Percentiles rank a stretch among this genome's conserved stretches.
Evolutionary conservation across 2,113 vertebrate species (phyloP).

Genomic region (Bujurquina vittata): DNA sequence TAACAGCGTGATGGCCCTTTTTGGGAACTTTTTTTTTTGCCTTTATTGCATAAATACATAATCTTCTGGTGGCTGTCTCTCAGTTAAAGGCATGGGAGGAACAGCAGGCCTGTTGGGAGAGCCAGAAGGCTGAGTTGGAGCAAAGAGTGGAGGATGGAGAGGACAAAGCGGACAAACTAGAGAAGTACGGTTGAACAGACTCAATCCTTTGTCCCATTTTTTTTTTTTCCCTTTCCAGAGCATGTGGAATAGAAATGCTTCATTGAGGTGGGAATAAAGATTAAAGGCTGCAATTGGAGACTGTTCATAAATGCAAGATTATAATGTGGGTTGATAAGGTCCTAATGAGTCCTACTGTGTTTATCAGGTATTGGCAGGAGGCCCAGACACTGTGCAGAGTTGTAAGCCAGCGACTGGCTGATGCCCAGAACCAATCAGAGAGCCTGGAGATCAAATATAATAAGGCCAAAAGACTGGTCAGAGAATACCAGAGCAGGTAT

Average conservation of each 20-base stretch:
- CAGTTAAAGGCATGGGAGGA: slow-evolving; percentile 83
- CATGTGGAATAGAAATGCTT: neutral
- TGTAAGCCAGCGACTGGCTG: slow-evolving; percentile 88
- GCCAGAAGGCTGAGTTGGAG: slow-evolving; percentile 81
- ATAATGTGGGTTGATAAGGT: neutral
- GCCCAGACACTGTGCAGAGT: slow-evolving; percentile 90
- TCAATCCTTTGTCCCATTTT: neutral
- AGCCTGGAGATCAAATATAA: slow-evolving; percentile 88
- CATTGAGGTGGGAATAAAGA: rapidly evolving
- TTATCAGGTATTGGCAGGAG: slow-evolving; percentile 87
- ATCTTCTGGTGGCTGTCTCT: neutral
- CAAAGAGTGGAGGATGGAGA: slow-evolving; percentile 85
- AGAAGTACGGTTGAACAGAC: slow-evolving; percentile 65
- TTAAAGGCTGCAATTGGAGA: neutral
- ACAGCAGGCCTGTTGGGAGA: slow-evolving; percentile 81
- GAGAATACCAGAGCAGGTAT: slow-evolving; percentile 90
- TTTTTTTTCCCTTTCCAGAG: neutral
- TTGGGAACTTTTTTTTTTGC: neutral
- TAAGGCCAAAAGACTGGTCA: slow-evolving; percentile 87
- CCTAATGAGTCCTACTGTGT: slow-evolving; percentile 21
- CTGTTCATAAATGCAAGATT: neutral
- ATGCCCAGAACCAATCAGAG: slow-evolving; percentile 89
- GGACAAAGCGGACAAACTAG: slow-evolving; percentile 88
- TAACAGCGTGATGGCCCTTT: neutral
- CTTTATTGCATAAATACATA: neutral